Conservation (phyloP, 30 jellyfish, hydroid and myxozoan genomes). For the Aurelia aurita complex sp. Pacific region DNA sequence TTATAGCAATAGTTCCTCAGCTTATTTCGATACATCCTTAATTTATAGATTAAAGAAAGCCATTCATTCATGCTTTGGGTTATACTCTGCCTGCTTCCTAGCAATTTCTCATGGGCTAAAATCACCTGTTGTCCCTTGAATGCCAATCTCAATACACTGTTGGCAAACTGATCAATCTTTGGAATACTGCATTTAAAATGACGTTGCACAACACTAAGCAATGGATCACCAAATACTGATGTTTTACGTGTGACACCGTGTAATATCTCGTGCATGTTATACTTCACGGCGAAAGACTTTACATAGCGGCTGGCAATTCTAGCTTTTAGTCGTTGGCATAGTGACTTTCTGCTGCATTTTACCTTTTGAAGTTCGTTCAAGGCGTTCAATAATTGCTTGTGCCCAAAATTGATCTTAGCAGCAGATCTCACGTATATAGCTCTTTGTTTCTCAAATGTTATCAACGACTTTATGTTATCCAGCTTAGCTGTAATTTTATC, state of each 20-base stretch:
- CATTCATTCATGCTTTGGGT: constrained; percentile 26
- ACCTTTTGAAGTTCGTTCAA: constrained; percentile 7
- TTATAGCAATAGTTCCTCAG: constrained; percentile 22
- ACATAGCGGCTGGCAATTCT: constrained; percentile 32
- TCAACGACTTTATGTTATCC: constrained; percentile 11
- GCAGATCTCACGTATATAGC: constrained; percentile 20
- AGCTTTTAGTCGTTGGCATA: constrained; percentile 14
- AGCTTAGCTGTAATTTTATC: constrained; percentile 26
- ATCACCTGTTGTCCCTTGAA: constrained; percentile 54
- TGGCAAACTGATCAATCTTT: constrained; percentile 18
- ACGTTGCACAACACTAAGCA: constrained; percentile 10
- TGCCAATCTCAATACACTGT: constrained; percentile 31
- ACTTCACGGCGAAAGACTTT: not conserved
- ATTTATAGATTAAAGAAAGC: constrained; percentile 25
- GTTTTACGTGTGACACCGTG: constrained; percentile 19
- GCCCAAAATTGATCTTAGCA: constrained; percentile 8
- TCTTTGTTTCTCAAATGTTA: constrained; percentile 24
- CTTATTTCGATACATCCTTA: not conserved
- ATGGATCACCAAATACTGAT: constrained; percentile 43
- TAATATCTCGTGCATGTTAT: constrained; percentile 6
- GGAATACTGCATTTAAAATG: constrained; percentile 28
- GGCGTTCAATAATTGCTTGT: constrained; percentile 14
- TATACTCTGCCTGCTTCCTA: constrained; percentile 37
- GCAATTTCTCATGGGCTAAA: constrained; percentile 40
- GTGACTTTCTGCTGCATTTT: not conserved